A percentile compares a stretch with the other conserved stretches of the same genome.
Conservation (phyloP, 2,797 vertebrate genomes). For the Rhinatrema bivittatum region DNA sequence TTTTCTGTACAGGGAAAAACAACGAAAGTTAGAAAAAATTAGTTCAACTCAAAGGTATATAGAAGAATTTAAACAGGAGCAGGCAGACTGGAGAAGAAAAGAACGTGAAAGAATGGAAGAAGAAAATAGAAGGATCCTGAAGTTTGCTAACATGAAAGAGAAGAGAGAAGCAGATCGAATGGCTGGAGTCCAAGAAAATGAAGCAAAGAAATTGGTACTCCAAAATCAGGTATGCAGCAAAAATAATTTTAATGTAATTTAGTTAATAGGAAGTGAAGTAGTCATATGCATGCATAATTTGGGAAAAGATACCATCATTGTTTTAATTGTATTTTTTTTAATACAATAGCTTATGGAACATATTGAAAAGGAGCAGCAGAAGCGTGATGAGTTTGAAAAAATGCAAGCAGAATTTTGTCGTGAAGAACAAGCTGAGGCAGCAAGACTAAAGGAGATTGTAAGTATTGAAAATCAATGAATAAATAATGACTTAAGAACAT, state of each 20-base stretch:
- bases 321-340: too few species aligned
- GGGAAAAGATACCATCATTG: too few species aligned
- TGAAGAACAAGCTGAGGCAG: constrained; percentile 72
- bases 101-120: constrained; percentile 80
- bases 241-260: too few species aligned
- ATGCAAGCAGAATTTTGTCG: constrained; percentile 70
- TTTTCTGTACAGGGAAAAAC: constrained; percentile 74
- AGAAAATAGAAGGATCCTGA: constrained; percentile 79
- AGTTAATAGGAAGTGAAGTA: too few species aligned
- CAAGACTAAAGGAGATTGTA: constrained; percentile 67
- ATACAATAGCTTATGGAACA: constrained; percentile 64
- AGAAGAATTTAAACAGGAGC: constrained; percentile 78
- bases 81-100: constrained; percentile 69
- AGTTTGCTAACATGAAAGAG: constrained; percentile 64
- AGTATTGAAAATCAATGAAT: constrained; percentile 25
- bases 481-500: too few species aligned
- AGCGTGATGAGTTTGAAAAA: constrained; percentile 74
- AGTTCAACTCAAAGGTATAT: constrained; percentile 66
- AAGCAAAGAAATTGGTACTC: constrained; percentile 66
- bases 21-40: constrained; percentile 77
- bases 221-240: constrained; percentile 60
- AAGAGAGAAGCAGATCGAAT: constrained; percentile 62
- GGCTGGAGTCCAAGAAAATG: constrained; percentile 59
- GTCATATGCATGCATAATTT: too few species aligned
- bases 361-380: constrained; percentile 60